phyloP scores from a whole-genome alignment of 2,888 invertebrate genomes.

The Clunio marinus region DNA sequence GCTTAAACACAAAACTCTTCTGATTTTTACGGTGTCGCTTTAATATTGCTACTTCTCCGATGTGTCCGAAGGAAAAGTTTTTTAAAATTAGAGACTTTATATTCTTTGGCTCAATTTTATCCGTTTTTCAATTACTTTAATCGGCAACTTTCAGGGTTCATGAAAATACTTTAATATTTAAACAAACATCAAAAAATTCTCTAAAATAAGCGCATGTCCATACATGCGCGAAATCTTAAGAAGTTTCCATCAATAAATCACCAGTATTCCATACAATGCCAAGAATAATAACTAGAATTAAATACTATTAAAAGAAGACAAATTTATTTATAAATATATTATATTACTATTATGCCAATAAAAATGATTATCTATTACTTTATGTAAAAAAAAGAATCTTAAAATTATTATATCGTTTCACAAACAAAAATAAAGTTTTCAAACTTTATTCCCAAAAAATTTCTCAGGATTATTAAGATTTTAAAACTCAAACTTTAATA shows the following conservation, averaged over 20 bases:
- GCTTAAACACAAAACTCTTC: not conserved
- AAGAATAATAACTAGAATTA: not conserved
- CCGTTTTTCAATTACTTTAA: not conserved
- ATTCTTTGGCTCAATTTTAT: too few species aligned
- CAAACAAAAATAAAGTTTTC: not conserved
- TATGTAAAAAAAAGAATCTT: slow-evolving; percentile 2
- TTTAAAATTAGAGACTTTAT: not conserved
- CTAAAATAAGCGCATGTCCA: too few species aligned
- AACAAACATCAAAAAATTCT: too few species aligned
- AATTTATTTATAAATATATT: not conserved
- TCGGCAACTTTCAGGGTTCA: not conserved
- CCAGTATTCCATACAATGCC: too few species aligned
- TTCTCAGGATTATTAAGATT: too few species aligned
- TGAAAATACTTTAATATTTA: too few species aligned
- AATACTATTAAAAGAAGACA: not conserved
- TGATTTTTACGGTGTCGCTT: not conserved
- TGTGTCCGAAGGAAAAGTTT: not conserved
- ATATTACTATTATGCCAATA: slow-evolving; percentile 3
- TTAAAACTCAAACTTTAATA: too few species aligned
- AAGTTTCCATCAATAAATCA: too few species aligned
- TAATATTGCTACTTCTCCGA: not conserved
- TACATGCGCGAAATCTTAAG: too few species aligned
- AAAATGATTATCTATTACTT: too few species aligned
- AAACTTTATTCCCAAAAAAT: slow-evolving; percentile 16
- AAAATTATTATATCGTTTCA: not conserved